Percentiles rank a stretch among this genome's conserved stretches.
Conservation (phyloP, 2,888 invertebrate species). For the Dolichomitus sp. region DNA sequence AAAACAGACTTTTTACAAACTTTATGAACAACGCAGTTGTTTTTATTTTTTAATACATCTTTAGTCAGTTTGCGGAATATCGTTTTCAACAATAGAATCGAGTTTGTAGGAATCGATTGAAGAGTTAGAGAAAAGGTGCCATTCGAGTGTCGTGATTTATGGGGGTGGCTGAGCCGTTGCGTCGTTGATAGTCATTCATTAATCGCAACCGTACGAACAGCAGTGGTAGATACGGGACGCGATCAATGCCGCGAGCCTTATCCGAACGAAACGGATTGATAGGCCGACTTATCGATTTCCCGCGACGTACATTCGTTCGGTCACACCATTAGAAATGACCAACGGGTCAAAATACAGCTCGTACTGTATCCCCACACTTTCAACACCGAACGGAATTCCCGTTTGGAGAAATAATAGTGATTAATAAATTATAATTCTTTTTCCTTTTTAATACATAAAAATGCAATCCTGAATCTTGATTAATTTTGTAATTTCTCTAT, state of each 20-base stretch:
- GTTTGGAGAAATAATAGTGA: not conserved
- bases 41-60: not conserved
- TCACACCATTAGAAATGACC: slow-evolving; percentile 32
- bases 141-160: slow-evolving; percentile 79
- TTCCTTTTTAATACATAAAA: not conserved
- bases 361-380: not conserved
- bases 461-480: not conserved
- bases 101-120: slow-evolving; percentile 18
- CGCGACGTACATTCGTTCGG: slow-evolving; percentile 55
- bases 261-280: slow-evolving; percentile 82
- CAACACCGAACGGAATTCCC: not conserved
- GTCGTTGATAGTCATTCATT: slow-evolving; percentile 83
- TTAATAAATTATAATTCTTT: not conserved
- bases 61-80: slow-evolving; percentile 1
- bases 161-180: slow-evolving; percentile 66
- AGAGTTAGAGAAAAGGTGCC: slow-evolving; percentile 40
- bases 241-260: slow-evolving; percentile 82
- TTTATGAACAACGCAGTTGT: too few relatives aligned
- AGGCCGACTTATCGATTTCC: slow-evolving; percentile 80
- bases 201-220: slow-evolving; percentile 81
- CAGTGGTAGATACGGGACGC: slow-evolving; percentile 74
- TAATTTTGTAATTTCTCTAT: too few relatives aligned
- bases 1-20: too few relatives aligned
- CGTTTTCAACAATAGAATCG: slow-evolving; percentile 14
- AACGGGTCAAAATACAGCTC: not conserved